Base-by-base conservation (phyloP, 1,140 invertebrate genomes). In the Drosophila virilis region DNA sequence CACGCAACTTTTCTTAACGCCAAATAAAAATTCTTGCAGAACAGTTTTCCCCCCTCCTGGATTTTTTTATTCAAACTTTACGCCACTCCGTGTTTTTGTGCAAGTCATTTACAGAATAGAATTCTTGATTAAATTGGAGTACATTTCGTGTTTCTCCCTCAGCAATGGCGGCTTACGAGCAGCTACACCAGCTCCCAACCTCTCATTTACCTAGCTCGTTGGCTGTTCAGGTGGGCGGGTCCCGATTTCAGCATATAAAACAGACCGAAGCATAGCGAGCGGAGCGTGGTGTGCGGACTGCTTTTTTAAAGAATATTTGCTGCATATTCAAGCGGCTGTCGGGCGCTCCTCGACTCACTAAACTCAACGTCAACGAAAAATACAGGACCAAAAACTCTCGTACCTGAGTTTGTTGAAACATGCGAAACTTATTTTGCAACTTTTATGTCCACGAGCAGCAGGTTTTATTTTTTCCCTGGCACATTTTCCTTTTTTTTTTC, bases 111-210 rank as follows among this genome's bases (percentile, higher is more conserved):
- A 83, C 83, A 80, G 83, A 88, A 88, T 88, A 88, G 83, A 88
- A 88, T 88, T 88, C 83, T 88, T 88, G 84, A 88, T 88, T 88
- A 88, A 88, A 88, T 88, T 88, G 83, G 83, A 83, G 83, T 88
- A 88, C 83, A 89, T 88, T 88, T 83, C 69, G 84, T 89, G 68
- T 57, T 71, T 57, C 81, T 48, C 48, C 45, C 22, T 32, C 38
- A 43, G 42, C 51, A 60, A 69, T 48, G 72, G 51, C 58, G 81
- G 83, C 79, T 88, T 82, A 76, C 78, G 35, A 50, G 37, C 72
- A n/a, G 46, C 32, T 42, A 50, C 42, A 32, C 17, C 40, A 71
- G 32, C 64, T 77, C 59, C 75, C 79, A 70, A 79, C 58, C 69
- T 79, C 70, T 77, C 84, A 74, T 83, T 89, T 83, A 79, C 72